Evolutionary conservation across 2,113 vertebrate genomes (phyloP), one percentile per base, ranked within the genome.

Genomic region (Hippoglossus stenolepis): DNA sequence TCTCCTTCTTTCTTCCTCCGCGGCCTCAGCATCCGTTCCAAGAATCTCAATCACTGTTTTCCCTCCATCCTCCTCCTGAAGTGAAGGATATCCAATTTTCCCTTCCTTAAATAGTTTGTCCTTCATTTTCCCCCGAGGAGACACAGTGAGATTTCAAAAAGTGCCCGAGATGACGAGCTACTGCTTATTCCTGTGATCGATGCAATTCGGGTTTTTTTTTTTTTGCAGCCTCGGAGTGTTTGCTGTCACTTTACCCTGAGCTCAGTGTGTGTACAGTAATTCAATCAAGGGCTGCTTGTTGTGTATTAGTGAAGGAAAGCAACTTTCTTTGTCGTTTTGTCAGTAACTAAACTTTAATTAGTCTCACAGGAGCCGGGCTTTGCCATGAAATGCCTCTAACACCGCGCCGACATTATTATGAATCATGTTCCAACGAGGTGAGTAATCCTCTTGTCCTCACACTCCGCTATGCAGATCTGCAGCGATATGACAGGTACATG

Each of bases 81-180:
- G 70, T 75, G 54, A 79, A 77, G 70, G 79, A 85, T 77, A 86
- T 87, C 80, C 80, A 85, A 79, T 86, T 79, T 82, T 87, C 68
- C 18, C 62, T 70, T 84, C 80, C 75, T 65, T 68, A 74, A 73
- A 81, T 81, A 85, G 83, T 83, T 83, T 85, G 74, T 81, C 85
- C 73, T 84, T 65, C 51, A 38, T 71, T 83, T 80, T 82, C 81
- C 74, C 38, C 74, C 38, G 51, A 53, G 77, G 80, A 82, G 82
- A 84, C 65, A 26, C 28, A 43, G 80, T n/a, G 24, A 73, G 66
- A 72, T 78, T 61, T 83, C 58, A 70, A 67, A 82, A 70, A 85
- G 65, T 65, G 66, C 23, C 14, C 1, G 45, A 57, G 76, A 38
- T 3, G 51, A 65, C n/a, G 1, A n/a, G 58, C 58, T 54, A 2